Evolutionary conservation across 2,888 invertebrate genomes (phyloP), one percentile per base, ranked within the genome.

Genomic region (Plagiodera versicolora): DNA sequence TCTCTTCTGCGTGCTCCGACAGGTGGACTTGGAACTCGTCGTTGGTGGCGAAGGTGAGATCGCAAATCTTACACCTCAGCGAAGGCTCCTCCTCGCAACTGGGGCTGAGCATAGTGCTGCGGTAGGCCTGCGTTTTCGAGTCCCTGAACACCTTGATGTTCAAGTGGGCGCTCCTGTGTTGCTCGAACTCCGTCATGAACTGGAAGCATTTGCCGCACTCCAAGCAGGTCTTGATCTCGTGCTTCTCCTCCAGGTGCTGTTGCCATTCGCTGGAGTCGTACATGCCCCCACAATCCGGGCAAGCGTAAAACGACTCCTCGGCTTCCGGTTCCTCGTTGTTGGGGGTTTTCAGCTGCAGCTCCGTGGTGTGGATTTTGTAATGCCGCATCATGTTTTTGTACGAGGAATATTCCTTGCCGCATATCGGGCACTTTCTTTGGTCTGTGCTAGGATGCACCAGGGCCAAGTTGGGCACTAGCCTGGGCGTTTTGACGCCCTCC

Each of bases 121-220:
- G 85, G 65, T 86, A 86, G 0, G 84, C 80, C 45, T 85, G 77
- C 51, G 86, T 85, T 70, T 86, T 84, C 0, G 87, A 85, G 52
- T 87, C 87, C 68, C 87, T 85, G 71, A 86, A 88, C 51, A 88
- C 83, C 70, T 88, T 89, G 1, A 88, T 83, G 68, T 87, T 85
- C 64, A 88, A 80, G 74, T 89, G 89, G 4, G 85, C 83, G 70
- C 85, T 87, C 63, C 87, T 84, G 71, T 89, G 89, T 70, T 88
- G 87, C 0, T 85, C 84, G 1, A 88, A 79, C 66, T 88, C 87
- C 0, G 82, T 81, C 19, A 85, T 83, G 3, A 86, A 83, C 51
- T 83, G 75, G 75, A 88, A 88, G 54, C 84, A 83, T 72, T 86
- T 84, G 14, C 85, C 85, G 68, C 89, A 89, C 51, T 88, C 85